These are phyloP conservation scores for Pentamera pediparva DNA, from an alignment of 53 echinoderm and acorn worm species.

Conservation along the genomic window DNA sequence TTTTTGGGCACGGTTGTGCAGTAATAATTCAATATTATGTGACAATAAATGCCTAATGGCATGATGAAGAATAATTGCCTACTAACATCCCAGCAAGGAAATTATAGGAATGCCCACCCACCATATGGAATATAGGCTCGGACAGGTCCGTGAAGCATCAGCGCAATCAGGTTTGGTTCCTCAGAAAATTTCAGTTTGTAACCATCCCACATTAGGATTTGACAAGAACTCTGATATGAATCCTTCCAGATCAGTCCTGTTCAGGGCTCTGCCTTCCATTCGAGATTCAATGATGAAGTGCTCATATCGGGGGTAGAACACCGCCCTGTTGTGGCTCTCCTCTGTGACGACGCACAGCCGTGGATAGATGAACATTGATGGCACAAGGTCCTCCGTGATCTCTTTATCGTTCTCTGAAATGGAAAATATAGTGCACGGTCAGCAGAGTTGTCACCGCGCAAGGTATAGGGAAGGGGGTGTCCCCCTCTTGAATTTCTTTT, in stretches of 20 bases:
- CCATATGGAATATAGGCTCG: no score
- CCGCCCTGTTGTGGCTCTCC: slow-evolving; percentile 73
- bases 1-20: no score
- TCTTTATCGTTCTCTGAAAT: slow-evolving; percentile 57
- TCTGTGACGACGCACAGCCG: slow-evolving; percentile 68
- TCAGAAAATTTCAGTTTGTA: slow-evolving; percentile 44
- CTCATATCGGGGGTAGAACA: slow-evolving; percentile 60
- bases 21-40: no score
- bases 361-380: slow-evolving; percentile 85
- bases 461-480: neutral
- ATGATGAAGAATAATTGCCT: no score
- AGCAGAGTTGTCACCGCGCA: neutral
- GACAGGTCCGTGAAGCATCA: no score
- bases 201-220: neutral
- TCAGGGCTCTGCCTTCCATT: slow-evolving; percentile 7
- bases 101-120: no score
- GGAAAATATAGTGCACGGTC: no score
- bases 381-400: slow-evolving; percentile 62
- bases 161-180: no score
- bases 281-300: slow-evolving; percentile 40
- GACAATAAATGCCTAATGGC: no score
- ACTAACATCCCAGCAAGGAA: no score
- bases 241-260: neutral
- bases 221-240: slow-evolving; percentile 25
- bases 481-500: no score